Evolutionary conservation across 2,797 vertebrate species (phyloP).

Genomic region (Threskiornis aethiopicus): DNA sequence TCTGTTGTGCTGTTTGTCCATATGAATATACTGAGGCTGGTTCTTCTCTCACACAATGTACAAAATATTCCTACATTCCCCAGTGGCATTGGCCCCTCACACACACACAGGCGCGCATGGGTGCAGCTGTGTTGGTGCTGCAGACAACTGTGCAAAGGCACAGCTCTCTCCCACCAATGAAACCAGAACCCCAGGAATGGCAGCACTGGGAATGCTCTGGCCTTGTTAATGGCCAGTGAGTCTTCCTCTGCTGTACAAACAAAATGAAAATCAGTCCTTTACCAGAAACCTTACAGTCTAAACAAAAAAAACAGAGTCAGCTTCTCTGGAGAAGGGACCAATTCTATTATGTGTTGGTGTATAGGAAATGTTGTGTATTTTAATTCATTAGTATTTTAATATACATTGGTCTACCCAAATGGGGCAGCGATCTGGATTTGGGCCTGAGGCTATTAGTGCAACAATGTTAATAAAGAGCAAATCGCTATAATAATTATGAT

Average conservation of each 20-base stretch:
- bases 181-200: not conserved
- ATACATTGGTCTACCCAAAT: not conserved
- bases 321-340: not conserved
- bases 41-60: not conserved
- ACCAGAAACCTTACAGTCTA: not conserved
- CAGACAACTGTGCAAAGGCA: not conserved
- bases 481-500: not conserved
- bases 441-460: not conserved
- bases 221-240: not conserved
- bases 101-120: accelerated
- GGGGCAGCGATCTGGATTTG: not conserved
- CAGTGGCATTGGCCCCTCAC: accelerated
- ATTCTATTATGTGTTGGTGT: not conserved
- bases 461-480: not conserved
- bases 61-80: not conserved
- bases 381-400: not conserved
- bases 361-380: not conserved
- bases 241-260: not conserved
- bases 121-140: accelerated
- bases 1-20: not conserved
- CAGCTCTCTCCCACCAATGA: not conserved
- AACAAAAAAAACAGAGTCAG: not conserved
- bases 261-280: not conserved
- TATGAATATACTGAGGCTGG: not conserved
- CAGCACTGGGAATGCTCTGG: not conserved